phyloP scores from a whole-genome alignment of 2,888 invertebrate genomes.

The Mechanitis messenoides region DNA sequence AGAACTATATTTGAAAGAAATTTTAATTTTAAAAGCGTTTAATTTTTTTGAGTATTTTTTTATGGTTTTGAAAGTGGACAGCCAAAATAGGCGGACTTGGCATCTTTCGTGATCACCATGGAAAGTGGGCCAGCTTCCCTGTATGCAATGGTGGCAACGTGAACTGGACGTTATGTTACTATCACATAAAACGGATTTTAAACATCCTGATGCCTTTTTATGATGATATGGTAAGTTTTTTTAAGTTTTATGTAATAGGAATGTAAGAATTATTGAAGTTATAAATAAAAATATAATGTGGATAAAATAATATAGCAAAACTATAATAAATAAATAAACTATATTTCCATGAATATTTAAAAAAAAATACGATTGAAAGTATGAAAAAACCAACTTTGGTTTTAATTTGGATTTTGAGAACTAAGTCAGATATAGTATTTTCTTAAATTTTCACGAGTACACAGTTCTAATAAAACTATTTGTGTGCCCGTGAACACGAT shows the following conservation, averaged over 20 bases:
- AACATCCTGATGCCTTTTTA: conserved; percentile 68
- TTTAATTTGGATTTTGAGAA: too few species aligned
- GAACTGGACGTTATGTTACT: conserved; percentile 67
- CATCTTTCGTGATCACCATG: conserved; percentile 33
- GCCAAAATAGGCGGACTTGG: conserved; percentile 57
- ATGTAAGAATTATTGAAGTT: too few species aligned
- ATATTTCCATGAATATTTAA: too few species aligned
- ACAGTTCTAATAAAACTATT: too few species aligned
- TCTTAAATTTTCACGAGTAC: too few species aligned
- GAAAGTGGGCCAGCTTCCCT: conserved; percentile 36
- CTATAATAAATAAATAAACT: too few species aligned
- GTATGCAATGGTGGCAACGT: conserved; percentile 50
- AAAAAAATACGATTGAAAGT: too few species aligned
- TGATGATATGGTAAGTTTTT: conserved; percentile 65
- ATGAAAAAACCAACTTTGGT: too few species aligned
- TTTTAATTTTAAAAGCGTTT: conserved; percentile 7
- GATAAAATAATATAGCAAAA: too few species aligned
- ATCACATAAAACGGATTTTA: conserved; percentile 53
- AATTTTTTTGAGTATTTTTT: conserved; percentile 10
- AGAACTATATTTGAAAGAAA: conserved; percentile 13
- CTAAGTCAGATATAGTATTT: too few species aligned
- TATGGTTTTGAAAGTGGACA: conserved; percentile 40
- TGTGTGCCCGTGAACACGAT: too few species aligned
- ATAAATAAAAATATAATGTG: too few species aligned
- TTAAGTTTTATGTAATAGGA: neutral